Conservation (phyloP, 2,797 vertebrate genomes). For the Melanogrammus aeglefinus region DNA sequence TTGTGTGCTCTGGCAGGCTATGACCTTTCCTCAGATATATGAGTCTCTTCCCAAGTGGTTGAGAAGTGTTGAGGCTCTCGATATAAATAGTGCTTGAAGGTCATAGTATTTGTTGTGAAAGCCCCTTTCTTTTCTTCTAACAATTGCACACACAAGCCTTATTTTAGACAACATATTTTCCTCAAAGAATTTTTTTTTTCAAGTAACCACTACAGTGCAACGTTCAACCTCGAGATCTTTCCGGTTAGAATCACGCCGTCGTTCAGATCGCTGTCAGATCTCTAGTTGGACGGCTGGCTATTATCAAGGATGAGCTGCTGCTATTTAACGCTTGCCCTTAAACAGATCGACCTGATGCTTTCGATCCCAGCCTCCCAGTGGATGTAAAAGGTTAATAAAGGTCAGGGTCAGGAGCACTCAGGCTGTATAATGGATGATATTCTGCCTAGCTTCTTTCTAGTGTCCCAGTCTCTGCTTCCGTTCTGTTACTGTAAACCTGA, state of each 20-base stretch:
- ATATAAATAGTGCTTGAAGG: slow-evolving; percentile 31
- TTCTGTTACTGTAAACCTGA: not conserved
- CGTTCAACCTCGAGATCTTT: too few relatives aligned
- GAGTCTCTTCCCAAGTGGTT: slow-evolving; percentile 34
- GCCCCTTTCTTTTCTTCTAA: not conserved
- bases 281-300: not conserved
- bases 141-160: not conserved
- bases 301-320: slow-evolving; percentile 1
- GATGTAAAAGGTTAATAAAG: slow-evolving; percentile 54
- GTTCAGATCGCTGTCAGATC: not conserved
- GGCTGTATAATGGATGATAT: slow-evolving; percentile 26
- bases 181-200: too few relatives aligned
- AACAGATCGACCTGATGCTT: slow-evolving; percentile 39
- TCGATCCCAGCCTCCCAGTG: slow-evolving; percentile 42
- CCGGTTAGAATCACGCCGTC: too few relatives aligned
- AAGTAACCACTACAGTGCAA: not conserved
- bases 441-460: not conserved
- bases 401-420: slow-evolving; percentile 22
- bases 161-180: not conserved
- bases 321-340: slow-evolving; percentile 44
- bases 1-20: slow-evolving; percentile 32
- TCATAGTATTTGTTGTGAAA: slow-evolving; percentile 7
- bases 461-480: not conserved
- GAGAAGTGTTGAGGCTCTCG: slow-evolving; percentile 27
- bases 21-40: slow-evolving; percentile 46